Conservation (phyloP, 2,113 vertebrate species). For the Stegostoma tigrinum region DNA sequence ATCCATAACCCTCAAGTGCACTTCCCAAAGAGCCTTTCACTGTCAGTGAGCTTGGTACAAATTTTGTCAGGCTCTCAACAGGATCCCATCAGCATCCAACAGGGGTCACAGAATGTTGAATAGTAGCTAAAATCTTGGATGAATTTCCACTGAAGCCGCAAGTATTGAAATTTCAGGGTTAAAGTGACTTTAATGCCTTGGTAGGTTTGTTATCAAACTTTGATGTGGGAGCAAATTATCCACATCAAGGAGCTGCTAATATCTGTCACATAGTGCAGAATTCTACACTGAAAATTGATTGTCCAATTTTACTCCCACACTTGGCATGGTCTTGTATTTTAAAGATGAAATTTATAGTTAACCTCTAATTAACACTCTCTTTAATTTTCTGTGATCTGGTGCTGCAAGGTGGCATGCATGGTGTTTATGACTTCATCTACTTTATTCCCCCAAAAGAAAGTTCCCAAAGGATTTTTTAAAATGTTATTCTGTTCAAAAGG, state of each 20-base stretch:
- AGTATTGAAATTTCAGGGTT: not conserved
- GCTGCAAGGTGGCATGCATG: not conserved
- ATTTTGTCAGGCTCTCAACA: not conserved
- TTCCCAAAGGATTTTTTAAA: not conserved
- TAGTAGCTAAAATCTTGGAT: not conserved
- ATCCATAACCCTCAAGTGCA: not conserved
- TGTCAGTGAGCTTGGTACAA: not conserved
- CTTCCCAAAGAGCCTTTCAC: not conserved
- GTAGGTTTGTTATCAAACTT: constrained; percentile 5
- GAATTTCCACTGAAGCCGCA: not conserved
- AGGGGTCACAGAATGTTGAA: not conserved
- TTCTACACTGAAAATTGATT: not conserved
- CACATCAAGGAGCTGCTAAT: not conserved
- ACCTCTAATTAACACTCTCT: not conserved
- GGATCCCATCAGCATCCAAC: not conserved
- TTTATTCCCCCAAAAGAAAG: not conserved
- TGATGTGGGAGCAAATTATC: constrained; percentile 9
- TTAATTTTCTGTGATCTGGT: not conserved
- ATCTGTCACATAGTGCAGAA: not conserved
- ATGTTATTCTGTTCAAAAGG: not conserved
- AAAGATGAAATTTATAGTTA: not conserved
- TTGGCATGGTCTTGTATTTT: not conserved
- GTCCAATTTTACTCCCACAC: not conserved
- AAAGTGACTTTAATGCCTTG: not conserved
- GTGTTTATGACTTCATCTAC: not conserved